phyloP scores from a whole-genome alignment of 1,140 invertebrate species.

The Drosophila triauraria region DNA sequence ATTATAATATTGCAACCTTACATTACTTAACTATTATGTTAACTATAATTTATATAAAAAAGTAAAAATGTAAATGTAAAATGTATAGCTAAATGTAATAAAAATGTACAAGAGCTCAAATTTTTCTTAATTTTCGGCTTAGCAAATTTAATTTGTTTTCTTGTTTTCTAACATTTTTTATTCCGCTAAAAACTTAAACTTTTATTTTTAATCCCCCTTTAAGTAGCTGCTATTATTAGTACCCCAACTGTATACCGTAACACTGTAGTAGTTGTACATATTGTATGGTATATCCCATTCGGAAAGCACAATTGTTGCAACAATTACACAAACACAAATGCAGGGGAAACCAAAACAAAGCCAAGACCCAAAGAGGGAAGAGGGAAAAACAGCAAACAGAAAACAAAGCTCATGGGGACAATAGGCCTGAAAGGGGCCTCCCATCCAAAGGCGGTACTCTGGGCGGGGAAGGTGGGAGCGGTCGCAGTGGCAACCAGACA shows the following conservation, averaged over 20 bases:
- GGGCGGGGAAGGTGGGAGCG: background rate
- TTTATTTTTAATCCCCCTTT: no score
- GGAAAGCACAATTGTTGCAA: slow-evolving; percentile 73
- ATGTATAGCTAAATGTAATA: no score
- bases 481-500: slow-evolving; percentile 4
- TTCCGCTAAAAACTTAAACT: no score
- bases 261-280: background rate
- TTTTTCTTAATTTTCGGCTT: no score
- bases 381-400: slow-evolving; percentile 32
- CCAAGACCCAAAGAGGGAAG: slow-evolving; percentile 11
- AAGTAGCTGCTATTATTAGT: background rate
- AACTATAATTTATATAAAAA: no score
- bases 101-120: no score
- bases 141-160: no score
- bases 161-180: no score
- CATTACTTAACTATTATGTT: no score
- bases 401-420: slow-evolving; percentile 53
- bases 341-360: slow-evolving; percentile 59
- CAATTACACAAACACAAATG: slow-evolving; percentile 78
- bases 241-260: background rate
- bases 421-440: slow-evolving; percentile 20
- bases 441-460: background rate
- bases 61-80: no score
- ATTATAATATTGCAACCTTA: no score
- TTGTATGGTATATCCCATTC: slow-evolving; percentile 30